phyloP scores from a whole-genome alignment of 1,140 invertebrate species.

The Drosophila pachea region DNA sequence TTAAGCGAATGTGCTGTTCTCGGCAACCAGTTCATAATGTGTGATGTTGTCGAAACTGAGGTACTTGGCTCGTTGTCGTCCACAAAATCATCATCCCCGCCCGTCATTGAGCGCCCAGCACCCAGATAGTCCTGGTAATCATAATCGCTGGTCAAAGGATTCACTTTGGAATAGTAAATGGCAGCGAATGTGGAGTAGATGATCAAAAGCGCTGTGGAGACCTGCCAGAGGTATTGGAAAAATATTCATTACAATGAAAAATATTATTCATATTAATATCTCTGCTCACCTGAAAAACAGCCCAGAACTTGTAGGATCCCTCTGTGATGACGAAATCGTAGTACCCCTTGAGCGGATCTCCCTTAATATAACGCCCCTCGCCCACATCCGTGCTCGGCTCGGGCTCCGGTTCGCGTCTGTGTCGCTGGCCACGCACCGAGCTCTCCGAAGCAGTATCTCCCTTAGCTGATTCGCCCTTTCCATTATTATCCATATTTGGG shows the following conservation, averaged over 20 bases:
- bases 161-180: slow-evolving; percentile 91
- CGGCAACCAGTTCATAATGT: slow-evolving; percentile 64
- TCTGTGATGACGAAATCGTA: slow-evolving; percentile 92
- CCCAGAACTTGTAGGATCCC: slow-evolving; percentile 92
- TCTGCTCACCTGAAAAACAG: slow-evolving; percentile 85
- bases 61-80: slow-evolving; percentile 55
- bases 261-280: no score
- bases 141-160: slow-evolving; percentile 86
- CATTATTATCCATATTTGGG: slow-evolving; percentile 21
- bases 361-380: slow-evolving; percentile 79
- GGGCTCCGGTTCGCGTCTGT: slow-evolving; percentile 46
- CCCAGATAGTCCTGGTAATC: slow-evolving; percentile 85
- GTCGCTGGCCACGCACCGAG: slow-evolving; percentile 48
- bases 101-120: slow-evolving; percentile 80
- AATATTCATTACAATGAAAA: no score
- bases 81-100: slow-evolving; percentile 79
- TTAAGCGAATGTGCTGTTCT: slow-evolving; percentile 64
- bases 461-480: slow-evolving; percentile 25
- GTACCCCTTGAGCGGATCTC: slow-evolving; percentile 86
- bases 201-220: slow-evolving; percentile 86
- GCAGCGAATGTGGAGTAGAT: slow-evolving; percentile 90
- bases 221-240: slow-evolving; percentile 78
- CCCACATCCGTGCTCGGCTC: slow-evolving; percentile 53
- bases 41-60: slow-evolving; percentile 25
- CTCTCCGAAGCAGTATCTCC: slow-evolving; percentile 29